These are phyloP conservation scores for Eclectus roratus DNA, from an alignment of 2,113 vertebrate genomes.

Conservation along the genomic window DNA sequence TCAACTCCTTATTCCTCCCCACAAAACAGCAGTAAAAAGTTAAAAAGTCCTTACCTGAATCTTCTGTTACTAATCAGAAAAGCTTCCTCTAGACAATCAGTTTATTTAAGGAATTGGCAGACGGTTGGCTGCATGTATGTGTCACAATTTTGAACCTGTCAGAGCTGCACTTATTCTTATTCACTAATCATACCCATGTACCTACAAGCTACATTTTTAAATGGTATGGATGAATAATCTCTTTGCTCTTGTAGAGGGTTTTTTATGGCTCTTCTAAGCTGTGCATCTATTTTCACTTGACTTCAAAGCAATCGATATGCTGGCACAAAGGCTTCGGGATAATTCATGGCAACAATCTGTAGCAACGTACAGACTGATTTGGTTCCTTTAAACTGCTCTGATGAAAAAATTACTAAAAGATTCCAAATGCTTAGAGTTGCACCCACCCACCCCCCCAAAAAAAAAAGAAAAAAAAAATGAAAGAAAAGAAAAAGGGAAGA, in stretches of 20 bases:
- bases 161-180: slow-evolving; percentile 35
- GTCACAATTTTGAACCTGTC: slow-evolving; percentile 44
- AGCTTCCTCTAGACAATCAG: slow-evolving; percentile 7
- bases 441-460: too few relatives aligned
- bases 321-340: slow-evolving; percentile 46
- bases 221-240: slow-evolving; percentile 33
- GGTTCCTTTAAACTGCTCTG: slow-evolving; percentile 24
- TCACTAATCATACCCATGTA: slow-evolving; percentile 28
- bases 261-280: slow-evolving; percentile 40
- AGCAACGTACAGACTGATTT: slow-evolving; percentile 41
- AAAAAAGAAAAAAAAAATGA: not conserved
- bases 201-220: slow-evolving; percentile 44
- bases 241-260: not conserved
- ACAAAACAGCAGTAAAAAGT: not conserved
- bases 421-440: not conserved
- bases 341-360: slow-evolving; percentile 55
- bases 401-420: slow-evolving; percentile 28
- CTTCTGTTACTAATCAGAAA: slow-evolving; percentile 10
- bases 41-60: not conserved
- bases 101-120: slow-evolving; percentile 39
- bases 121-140: not conserved
- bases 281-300: slow-evolving; percentile 59
- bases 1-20: not conserved
- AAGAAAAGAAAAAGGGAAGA: not conserved
- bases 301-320: slow-evolving; percentile 53